Base-by-base conservation (phyloP, 2,797 vertebrate genomes). In the Ara ararauna region DNA sequence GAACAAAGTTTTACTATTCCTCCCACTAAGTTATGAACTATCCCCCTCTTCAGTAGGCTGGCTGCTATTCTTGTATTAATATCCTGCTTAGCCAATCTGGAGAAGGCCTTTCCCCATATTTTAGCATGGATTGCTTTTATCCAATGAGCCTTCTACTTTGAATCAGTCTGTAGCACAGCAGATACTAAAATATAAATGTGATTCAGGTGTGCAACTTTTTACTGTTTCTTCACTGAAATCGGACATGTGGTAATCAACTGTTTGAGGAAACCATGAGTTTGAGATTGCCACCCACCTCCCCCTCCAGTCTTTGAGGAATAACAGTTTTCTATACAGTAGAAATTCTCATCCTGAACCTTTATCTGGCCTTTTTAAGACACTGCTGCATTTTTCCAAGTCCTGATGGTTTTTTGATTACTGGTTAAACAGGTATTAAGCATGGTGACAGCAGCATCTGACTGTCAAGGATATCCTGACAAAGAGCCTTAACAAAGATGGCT, bases 221-320 rank as follows among this genome's bases (percentile, higher is more conserved):
- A 54, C 9, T 78, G 14, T 74, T 90, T 85, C 45, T 83, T 85
- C 79, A 67, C 44, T 67, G n/a, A 92, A 92, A 93, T 94, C 58
- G 73, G 36, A 38, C 60, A 66, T 7, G 0, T 17, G 13, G 58
- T 47, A 74, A 72, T 51, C 54, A 89, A 47, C 14, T 5, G 30
- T 38, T 27, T 78, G 44, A 89, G 20, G 34, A 50, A 23, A 68
- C 18, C 32, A 5, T 44, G 64, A 89, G 23, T 84, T 61, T 65
- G 72, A 83, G 44, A 86, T n/a, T 66, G 18, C 24, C 64, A 13
- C 9, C 2, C 8, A 7, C 44, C 22, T 58, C n/a, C n/a, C 56
- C 23, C 12, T 2, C 15, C 7, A 40, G 38, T 34, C 58, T 76
- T 66, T 67, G 27, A 93, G 24, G 5, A 87, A 40, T 54, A 90